Conservation (phyloP, 2,888 invertebrate species). For the Melinaea marsaeus region DNA sequence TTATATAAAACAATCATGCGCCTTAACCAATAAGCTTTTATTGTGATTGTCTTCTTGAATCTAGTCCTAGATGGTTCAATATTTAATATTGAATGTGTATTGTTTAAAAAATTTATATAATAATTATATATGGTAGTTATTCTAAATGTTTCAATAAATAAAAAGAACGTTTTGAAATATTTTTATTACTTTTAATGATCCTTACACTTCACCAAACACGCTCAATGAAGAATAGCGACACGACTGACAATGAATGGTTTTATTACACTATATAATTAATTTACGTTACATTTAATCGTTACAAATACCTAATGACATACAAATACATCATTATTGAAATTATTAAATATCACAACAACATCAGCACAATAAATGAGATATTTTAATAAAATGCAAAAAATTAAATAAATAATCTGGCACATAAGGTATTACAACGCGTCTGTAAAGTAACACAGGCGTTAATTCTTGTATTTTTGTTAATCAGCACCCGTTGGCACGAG, state of each 20-base stretch:
- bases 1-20: slow-evolving; percentile 1
- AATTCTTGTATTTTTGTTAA: no score
- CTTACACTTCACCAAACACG: slow-evolving; percentile 68
- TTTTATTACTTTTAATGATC: slow-evolving; percentile 63
- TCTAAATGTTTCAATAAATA: slow-evolving; percentile 24
- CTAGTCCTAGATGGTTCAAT: slow-evolving; percentile 22
- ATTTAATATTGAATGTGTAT: slow-evolving; percentile 2
- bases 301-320: slow-evolving; percentile 57
- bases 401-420: slow-evolving; percentile 3
- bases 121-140: no score
- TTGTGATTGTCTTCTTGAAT: slow-evolving; percentile 16
- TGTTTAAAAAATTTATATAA: no score
- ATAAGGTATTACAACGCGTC: not conserved
- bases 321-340: slow-evolving; percentile 64
- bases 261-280: slow-evolving; percentile 43
- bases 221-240: slow-evolving; percentile 65
- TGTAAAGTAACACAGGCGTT: not conserved
- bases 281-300: slow-evolving; percentile 58
- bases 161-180: slow-evolving; percentile 49
- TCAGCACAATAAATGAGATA: slow-evolving; percentile 1
- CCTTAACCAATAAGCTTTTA: slow-evolving; percentile 9
- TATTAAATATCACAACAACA: slow-evolving; percentile 51
- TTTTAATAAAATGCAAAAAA: not conserved
- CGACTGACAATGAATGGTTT: slow-evolving; percentile 61
- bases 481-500: not conserved